Percentiles rank a stretch among this genome's conserved stretches.
Conservation (phyloP, 2,888 invertebrate genomes). For the Eupithecia dodoneata region DNA sequence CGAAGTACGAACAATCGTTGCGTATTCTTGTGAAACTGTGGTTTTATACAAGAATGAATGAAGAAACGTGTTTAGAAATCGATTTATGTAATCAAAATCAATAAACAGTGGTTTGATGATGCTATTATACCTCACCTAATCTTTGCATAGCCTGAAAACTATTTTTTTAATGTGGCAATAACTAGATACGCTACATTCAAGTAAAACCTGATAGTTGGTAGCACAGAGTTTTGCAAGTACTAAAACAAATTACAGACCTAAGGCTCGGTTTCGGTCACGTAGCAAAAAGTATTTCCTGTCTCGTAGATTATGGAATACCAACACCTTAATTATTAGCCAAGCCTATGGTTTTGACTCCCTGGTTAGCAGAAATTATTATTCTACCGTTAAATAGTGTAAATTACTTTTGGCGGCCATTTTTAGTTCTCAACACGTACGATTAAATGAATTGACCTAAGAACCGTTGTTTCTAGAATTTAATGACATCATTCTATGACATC, state of each 20-base stretch:
- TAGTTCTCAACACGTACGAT: too few relatives aligned
- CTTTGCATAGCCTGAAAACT: conserved; percentile 1
- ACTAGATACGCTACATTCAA: background rate
- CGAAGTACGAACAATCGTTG: conserved; percentile 21
- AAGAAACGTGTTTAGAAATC: conserved; percentile 25
- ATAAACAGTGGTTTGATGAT: conserved; percentile 13
- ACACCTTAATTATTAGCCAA: background rate
- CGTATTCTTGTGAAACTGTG: conserved; percentile 30
- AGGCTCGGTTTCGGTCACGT: background rate
- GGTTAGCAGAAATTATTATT: background rate
- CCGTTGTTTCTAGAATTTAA: background rate
- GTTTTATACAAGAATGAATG: conserved; percentile 13
- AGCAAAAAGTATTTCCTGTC: background rate
- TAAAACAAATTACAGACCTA: background rate
- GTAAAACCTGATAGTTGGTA: background rate
- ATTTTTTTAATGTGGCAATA: background rate
- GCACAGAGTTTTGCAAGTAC: background rate
- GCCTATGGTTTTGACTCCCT: background rate
- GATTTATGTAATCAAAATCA: conserved; percentile 13
- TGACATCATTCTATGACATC: background rate
- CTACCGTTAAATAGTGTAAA: too few relatives aligned
- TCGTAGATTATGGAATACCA: background rate
- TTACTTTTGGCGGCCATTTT: too few relatives aligned
- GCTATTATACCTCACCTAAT: background rate
- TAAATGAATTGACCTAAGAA: background rate